Evolutionary conservation across 37 sponge, comb jelly and placozoan genomes (phyloP).

Genomic region (Haliclona indistincta): DNA sequence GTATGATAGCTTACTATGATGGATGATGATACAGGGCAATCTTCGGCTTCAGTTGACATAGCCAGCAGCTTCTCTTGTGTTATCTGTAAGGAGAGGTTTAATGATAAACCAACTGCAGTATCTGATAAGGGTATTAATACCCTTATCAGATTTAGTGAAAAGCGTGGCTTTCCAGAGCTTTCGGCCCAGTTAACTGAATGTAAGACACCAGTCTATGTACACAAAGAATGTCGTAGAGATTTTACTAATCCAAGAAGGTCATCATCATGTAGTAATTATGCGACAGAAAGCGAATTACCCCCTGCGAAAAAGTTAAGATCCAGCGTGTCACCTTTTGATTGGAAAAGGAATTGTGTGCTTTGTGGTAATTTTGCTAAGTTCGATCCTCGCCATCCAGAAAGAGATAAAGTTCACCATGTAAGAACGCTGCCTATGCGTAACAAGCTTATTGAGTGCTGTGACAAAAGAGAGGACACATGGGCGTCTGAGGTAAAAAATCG

Average conservation of each 20-base stretch:
- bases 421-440: conserved; percentile 13
- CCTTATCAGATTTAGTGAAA: background rate
- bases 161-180: background rate
- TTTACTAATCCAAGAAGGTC: background rate
- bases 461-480: conserved; percentile 28
- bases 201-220: background rate
- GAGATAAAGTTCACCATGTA: conserved; percentile 12
- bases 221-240: background rate
- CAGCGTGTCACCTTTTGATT: background rate
- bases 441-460: conserved; percentile 37
- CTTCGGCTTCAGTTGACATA: too few species aligned
- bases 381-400: conserved; percentile 38
- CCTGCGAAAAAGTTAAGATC: background rate
- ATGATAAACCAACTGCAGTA: background rate
- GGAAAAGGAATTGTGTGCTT: background rate
- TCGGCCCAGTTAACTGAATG: background rate
- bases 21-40: too few species aligned
- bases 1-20: too few species aligned
- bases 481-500: conserved; percentile 40
- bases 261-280: background rate
- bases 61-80: too few species aligned
- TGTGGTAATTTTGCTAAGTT: conserved; percentile 2
- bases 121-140: background rate
- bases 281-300: background rate
- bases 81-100: background rate